These are phyloP conservation scores for Eulemur macaco DNA, from an alignment of 2,113 vertebrate species.

Conservation along the genomic window DNA sequence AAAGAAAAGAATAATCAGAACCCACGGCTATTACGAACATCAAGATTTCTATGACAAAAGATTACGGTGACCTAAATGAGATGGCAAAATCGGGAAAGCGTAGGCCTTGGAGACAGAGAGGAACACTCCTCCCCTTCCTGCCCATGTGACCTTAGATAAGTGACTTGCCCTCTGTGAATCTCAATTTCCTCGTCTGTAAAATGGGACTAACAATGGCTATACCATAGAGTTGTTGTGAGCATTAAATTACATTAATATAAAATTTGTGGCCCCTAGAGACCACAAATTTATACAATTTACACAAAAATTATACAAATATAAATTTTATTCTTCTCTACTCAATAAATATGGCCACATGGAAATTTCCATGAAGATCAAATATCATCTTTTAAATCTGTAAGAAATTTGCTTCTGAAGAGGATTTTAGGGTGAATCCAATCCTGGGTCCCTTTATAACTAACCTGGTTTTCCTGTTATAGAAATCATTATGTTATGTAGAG, in stretches of 20 bases:
- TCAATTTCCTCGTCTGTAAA: not conserved
- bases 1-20: not conserved
- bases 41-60: not conserved
- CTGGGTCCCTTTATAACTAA: not conserved
- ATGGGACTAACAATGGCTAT: not conserved
- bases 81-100: not conserved
- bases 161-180: not conserved
- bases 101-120: not conserved
- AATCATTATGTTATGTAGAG: not conserved
- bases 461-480: not conserved
- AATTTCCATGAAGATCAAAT: not conserved
- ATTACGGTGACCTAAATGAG: not conserved
- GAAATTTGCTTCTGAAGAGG: not conserved
- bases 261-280: not conserved
- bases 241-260: not conserved
- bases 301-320: not conserved
- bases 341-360: not conserved
- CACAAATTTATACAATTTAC: not conserved
- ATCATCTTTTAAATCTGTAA: slow-evolving; percentile 1
- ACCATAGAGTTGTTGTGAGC: not conserved
- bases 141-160: not conserved
- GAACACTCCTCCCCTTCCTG: not conserved
- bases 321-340: not conserved
- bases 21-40: not conserved
- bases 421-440: not conserved